Percentiles rank a stretch among this genome's conserved stretches.
Evolutionary conservation across 2,888 invertebrate species (phyloP).

Genomic region (Caenorhabditis imperialis): DNA sequence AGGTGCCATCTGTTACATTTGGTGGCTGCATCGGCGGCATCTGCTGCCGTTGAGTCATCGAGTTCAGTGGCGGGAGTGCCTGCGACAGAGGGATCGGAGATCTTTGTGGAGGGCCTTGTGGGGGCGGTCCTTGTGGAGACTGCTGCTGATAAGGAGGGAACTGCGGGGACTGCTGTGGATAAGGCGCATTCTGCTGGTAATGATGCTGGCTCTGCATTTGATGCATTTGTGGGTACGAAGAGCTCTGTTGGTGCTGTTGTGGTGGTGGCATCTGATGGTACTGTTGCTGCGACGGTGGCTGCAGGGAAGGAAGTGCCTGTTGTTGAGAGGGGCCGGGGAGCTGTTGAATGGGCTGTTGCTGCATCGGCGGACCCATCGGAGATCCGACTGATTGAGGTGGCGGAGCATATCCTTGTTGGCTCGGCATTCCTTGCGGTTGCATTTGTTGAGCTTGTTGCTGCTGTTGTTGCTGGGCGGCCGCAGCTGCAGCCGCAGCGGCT

Average conservation of each 20-base stretch:
- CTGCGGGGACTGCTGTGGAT: constrained; percentile 32
- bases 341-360: constrained; percentile 6
- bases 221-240: constrained; percentile 21
- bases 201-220: constrained; percentile 24
- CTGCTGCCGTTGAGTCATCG: constrained; percentile 16
- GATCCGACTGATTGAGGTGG: neutral
- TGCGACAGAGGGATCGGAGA: constrained; percentile 37
- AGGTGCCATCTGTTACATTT: constrained; percentile 12
- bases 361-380: constrained; percentile 2
- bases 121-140: constrained; percentile 16
- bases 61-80: constrained; percentile 29
- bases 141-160: constrained; percentile 21
- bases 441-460: constrained; percentile 14
- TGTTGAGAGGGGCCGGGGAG: constrained; percentile 4
- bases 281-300: constrained; percentile 17
- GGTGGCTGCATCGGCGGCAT: constrained; percentile 12
- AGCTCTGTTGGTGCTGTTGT: constrained; percentile 8
- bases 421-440: constrained; percentile 5
- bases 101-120: constrained; percentile 27
- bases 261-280: constrained; percentile 17
- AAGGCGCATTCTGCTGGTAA: constrained; percentile 27
- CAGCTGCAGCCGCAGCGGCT: constrained; percentile 9
- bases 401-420: constrained; percentile 7
- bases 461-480: constrained; percentile 34
- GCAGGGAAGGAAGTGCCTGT: constrained; percentile 7